Conservation (phyloP, 2,113 vertebrate species). For the Notechis scutatus region DNA sequence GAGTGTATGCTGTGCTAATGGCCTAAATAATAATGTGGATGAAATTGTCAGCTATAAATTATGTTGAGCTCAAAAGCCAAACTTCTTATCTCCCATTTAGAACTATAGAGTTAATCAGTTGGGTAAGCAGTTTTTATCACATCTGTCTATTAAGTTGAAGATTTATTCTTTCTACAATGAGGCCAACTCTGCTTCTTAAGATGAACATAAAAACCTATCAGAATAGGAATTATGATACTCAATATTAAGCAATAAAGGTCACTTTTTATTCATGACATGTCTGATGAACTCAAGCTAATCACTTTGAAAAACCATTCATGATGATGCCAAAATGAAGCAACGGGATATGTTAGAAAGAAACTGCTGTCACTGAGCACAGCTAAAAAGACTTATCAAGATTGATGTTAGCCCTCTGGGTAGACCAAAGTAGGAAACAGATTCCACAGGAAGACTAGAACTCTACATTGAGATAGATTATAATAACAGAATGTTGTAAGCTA, state of each 20-base stretch:
- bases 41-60: background rate
- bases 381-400: background rate
- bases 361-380: background rate
- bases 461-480: background rate
- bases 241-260: background rate
- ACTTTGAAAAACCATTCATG: background rate
- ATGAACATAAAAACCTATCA: background rate
- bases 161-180: background rate
- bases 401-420: background rate
- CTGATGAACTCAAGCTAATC: background rate
- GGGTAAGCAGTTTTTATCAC: background rate
- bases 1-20: background rate
- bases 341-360: background rate
- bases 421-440: background rate
- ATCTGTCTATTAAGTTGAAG: background rate
- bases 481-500: background rate
- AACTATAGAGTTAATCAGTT: rapidly evolving
- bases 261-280: background rate
- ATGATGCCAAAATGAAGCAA: background rate
- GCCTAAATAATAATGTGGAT: background rate
- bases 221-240: background rate
- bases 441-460: background rate
- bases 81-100: background rate
- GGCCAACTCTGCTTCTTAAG: background rate
- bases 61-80: background rate